Evolutionary conservation across 2,113 vertebrate genomes (phyloP).

Genomic region (Macquaria australasica): DNA sequence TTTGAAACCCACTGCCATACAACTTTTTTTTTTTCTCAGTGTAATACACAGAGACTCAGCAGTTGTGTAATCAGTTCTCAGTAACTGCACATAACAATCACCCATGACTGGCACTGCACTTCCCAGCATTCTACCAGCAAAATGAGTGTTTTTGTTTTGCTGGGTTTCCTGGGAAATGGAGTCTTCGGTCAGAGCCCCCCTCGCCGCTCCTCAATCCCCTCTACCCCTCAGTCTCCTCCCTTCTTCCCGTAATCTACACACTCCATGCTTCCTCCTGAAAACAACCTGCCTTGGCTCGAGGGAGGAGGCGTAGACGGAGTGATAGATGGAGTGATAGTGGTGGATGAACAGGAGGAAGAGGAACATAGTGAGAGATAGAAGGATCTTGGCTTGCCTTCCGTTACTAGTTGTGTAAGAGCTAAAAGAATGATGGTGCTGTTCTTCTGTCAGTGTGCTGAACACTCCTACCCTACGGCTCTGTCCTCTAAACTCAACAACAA

Average conservation of each 20-base stretch:
- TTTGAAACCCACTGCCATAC: constrained; percentile 33
- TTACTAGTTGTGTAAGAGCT: constrained; percentile 76
- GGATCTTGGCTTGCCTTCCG: constrained; percentile 59
- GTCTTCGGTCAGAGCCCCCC: constrained; percentile 41
- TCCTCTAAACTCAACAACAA: constrained; percentile 72
- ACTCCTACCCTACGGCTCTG: constrained; percentile 72
- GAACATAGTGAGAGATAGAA: constrained; percentile 4
- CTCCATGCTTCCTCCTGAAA: constrained; percentile 61
- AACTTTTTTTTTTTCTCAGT: not conserved
- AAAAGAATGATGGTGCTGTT: constrained; percentile 74
- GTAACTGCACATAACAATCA: constrained; percentile 50
- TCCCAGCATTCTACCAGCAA: constrained; percentile 54
- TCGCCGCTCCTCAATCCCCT: constrained; percentile 1
- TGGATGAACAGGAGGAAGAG: constrained; percentile 40
- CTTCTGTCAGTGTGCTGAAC: constrained; percentile 68
- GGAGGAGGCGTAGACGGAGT: constrained; percentile 31
- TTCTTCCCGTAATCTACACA: constrained; percentile 73
- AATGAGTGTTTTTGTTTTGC: constrained; percentile 69
- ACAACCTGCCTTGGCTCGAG: constrained; percentile 63
- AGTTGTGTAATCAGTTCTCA: constrained; percentile 67
- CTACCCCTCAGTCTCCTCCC: constrained; percentile 34
- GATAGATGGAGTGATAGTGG: constrained; percentile 50
- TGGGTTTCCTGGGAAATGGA: constrained; percentile 77
- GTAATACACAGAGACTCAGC: constrained; percentile 18
- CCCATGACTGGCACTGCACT: constrained; percentile 55